phyloP scores from a whole-genome alignment of 2,888 invertebrate species.

The Leptinotarsa haldemani region DNA sequence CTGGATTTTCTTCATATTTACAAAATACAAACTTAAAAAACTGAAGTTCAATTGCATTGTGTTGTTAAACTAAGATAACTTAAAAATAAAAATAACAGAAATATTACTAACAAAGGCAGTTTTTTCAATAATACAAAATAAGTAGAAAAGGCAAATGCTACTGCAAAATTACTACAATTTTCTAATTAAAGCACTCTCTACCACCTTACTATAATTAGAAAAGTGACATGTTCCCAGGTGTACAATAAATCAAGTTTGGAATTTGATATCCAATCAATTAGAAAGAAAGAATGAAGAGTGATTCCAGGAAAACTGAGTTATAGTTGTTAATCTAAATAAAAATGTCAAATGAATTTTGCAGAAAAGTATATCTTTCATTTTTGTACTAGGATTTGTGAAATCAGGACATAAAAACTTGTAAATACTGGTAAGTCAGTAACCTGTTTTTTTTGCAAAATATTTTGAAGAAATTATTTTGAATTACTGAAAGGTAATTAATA shows the following conservation, averaged over 20 bases:
- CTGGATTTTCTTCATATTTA: constrained; percentile 16
- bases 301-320: no score
- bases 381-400: no score
- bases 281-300: no score
- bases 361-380: no score
- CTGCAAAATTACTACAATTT: constrained; percentile 14
- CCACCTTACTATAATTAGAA: constrained; percentile 26
- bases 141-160: background rate
- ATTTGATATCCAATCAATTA: no score
- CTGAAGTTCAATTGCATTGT: constrained; percentile 23
- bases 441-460: no score
- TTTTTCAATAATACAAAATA: constrained; percentile 1
- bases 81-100: constrained; percentile 17
- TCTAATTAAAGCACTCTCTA: constrained; percentile 23
- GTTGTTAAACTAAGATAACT: constrained; percentile 3
- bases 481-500: no score
- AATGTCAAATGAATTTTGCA: no score
- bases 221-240: constrained; percentile 28
- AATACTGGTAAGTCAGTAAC: no score
- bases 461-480: no score
- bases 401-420: no score
- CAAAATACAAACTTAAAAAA: constrained; percentile 6
- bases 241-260: background rate
- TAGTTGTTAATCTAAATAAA: no score
- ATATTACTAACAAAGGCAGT: constrained; percentile 1